phyloP scores from a whole-genome alignment of 2,797 vertebrate species.

The Decapterus maruadsi region DNA sequence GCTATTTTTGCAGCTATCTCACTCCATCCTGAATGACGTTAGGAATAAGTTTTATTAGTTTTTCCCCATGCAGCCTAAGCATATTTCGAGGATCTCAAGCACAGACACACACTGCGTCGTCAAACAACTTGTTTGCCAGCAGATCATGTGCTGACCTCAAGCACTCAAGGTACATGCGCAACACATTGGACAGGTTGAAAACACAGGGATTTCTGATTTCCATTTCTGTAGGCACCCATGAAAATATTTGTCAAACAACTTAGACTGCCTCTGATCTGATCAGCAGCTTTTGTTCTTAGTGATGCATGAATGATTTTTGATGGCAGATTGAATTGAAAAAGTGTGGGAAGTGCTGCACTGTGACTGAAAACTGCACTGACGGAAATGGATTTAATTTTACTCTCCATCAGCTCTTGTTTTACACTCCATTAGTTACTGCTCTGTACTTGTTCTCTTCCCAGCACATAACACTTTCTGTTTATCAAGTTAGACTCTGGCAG shows the following conservation, averaged over 20 bases:
- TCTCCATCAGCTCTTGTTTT: background rate
- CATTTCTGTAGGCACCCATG: background rate
- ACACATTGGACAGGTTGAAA: constrained; percentile 36
- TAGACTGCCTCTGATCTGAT: background rate
- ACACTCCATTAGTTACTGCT: background rate
- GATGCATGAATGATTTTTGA: background rate
- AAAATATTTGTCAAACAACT: constrained; percentile 7
- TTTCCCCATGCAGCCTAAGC: constrained; percentile 11
- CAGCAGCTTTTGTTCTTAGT: background rate
- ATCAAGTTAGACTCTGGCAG: background rate
- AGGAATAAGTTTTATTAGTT: constrained; percentile 60
- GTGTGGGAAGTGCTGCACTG: no score
- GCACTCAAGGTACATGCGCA: constrained; percentile 30
- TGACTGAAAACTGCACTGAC: background rate
- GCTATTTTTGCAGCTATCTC: constrained; percentile 14
- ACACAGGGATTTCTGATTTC: background rate
- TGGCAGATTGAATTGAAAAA: background rate
- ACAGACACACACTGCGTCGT: constrained; percentile 13
- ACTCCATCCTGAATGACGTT: constrained; percentile 33
- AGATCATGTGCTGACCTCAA: constrained; percentile 28
- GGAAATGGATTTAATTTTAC: background rate
- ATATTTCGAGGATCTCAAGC: constrained; percentile 20
- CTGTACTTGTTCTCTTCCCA: background rate
- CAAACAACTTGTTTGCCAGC: constrained; percentile 33
- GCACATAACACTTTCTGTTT: background rate